Base-by-base conservation (phyloP, 2,888 invertebrate genomes). In the Schrankia costaestrigalis region DNA sequence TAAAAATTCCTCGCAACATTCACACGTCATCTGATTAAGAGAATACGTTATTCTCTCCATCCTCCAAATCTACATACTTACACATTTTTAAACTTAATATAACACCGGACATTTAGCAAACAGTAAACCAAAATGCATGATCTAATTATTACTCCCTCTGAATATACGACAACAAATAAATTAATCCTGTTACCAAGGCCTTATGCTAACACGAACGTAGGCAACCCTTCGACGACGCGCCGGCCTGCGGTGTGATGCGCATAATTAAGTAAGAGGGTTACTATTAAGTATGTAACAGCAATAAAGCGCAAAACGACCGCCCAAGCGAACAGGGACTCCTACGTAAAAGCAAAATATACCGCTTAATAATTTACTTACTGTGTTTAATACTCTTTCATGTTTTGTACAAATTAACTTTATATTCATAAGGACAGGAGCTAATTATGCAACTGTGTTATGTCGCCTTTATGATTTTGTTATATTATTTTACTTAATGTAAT, bases 261-360 rank as follows among this genome's bases (percentile, higher is more conserved):
- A 82, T 85, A 84, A 85, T 85, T 84, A 84, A 84, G 73, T 78
- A 82, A 79, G 67, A 78, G 80, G 79, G 77, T 74, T 76, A 76
- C 71, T 77, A 81, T 82, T 78, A 83, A 80, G 78, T 76, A 82
- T 83, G 80, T 80, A 82, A 75, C 71, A 78, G 78, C 75, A 77
- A 83, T 82, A 81, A 78, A 78, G 70, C 65, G 63, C 45, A 57
- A 56, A 69, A 71, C 70, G 59, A 58, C 70, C 66, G 58, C 58
- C 69, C 71, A 50, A 63, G 60, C 72, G 63, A 63, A 59, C 44
- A 63, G 66, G 67, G 63, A 61, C 63, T 63, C 51, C 59, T 61
- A 57, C 52, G 58, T 68, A 67, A 71, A 76, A 73, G 73, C 73
- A 72, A 76, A n/a, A 77, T 73, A 75, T 67, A 58, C 61, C 54